Evolutionary conservation across 2,797 vertebrate genomes (phyloP).

Genomic region (Rhinichthys osculus): DNA sequence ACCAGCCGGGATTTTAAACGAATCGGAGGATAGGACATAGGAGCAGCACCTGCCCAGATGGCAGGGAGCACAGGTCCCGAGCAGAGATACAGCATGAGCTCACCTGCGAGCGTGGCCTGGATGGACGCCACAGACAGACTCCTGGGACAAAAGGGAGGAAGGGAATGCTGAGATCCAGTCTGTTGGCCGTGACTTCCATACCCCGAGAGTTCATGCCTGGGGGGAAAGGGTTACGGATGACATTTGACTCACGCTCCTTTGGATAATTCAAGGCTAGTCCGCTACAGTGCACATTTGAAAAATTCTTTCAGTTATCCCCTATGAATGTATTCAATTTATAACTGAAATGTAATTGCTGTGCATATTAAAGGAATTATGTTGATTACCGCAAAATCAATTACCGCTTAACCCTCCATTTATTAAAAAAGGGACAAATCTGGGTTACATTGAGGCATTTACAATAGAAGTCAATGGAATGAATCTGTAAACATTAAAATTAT

Average conservation of each 20-base stretch:
- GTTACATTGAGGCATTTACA: background rate
- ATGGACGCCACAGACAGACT: slow-evolving; percentile 50
- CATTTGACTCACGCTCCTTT: slow-evolving; percentile 14
- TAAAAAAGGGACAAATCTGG: background rate
- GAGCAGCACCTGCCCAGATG: slow-evolving; percentile 61
- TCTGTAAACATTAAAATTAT: background rate
- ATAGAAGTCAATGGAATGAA: background rate
- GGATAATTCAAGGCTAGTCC: slow-evolving; percentile 17
- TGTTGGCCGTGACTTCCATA: slow-evolving; percentile 49
- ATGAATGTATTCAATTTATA: background rate
- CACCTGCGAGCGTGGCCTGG: slow-evolving; percentile 41
- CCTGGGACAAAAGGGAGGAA: slow-evolving; percentile 49
- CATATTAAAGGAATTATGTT: background rate
- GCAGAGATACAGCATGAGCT: slow-evolving; percentile 46
- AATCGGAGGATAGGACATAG: slow-evolving; percentile 38
- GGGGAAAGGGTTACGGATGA: slow-evolving; percentile 41
- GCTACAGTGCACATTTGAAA: background rate
- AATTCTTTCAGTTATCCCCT: background rate
- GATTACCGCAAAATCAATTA: background rate
- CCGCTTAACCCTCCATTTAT: background rate
- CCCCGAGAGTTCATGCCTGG: slow-evolving; percentile 40
- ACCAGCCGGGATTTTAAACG: slow-evolving; percentile 55
- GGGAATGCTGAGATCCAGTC: slow-evolving; percentile 52
- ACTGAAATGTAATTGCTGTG: background rate
- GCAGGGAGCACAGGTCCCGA: slow-evolving; percentile 43